Evolutionary conservation across 2,888 invertebrate genomes (phyloP), one percentile per base, ranked within the genome.

Genomic region (Ophonus ardosiacus): DNA sequence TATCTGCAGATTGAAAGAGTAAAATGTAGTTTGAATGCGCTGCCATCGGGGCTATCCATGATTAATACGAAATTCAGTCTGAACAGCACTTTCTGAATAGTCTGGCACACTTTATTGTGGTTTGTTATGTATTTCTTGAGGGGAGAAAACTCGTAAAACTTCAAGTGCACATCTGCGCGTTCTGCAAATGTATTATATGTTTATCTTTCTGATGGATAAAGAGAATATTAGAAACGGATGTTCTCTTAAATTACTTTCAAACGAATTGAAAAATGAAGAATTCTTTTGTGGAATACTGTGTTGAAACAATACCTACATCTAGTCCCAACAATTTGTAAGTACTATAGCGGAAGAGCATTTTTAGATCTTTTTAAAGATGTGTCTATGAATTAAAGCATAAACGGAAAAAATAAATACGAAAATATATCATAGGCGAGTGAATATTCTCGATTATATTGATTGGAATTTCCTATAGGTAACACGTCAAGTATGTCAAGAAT

Each of bases 41-140:
- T 31, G 31, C 38, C 68, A 24, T 7, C 24, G 68, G 15, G 38
- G 1, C 24, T 15, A 68, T 68, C 38, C 68, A 68, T 68, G 68
- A 68, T 68, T 68, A 68, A 68, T 68, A 68, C 38, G 40, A 68
- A 68, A 31, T 68, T 68, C 38, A 68, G 68, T 68, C 68, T 1
- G 68, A 31, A 68, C 38, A 68, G 68, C 15, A 68, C 15, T 74
- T 74, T 74, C 74, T 17, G 74, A 74, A 74, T 74, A 21, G 74
- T 18, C 51, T 74, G 15, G 18, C 18, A n/a, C 21, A 74, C 51
- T 74, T 74, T 74, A 74, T 74, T 74, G 74, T 74, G 56, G 74
- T 74, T 74, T 74, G 74, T 74, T 74, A 74, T 74, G 74, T 74
- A 74, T 74, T 74, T 74, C 74, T 51, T 74, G 43, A 74, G 51